Conservation (phyloP, 2,113 vertebrate species). For the Hyperoodon ampullatus region DNA sequence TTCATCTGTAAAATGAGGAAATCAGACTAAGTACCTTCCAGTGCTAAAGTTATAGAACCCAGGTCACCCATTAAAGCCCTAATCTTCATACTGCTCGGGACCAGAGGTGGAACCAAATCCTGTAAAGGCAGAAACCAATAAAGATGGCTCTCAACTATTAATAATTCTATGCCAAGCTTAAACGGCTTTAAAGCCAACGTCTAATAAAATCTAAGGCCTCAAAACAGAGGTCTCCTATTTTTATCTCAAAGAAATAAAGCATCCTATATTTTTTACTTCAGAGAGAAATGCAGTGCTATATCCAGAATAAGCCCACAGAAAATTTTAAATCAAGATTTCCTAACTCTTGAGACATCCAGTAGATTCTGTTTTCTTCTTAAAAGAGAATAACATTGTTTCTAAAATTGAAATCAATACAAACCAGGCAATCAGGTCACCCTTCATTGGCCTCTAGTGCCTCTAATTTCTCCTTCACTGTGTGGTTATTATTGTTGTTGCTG, state of each 20-base stretch:
- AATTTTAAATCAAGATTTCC: conserved; percentile 41
- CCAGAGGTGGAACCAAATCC: not conserved
- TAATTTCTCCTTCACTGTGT: not conserved
- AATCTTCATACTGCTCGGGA: not conserved
- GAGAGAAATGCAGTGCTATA: not conserved
- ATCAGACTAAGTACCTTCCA: conserved; percentile 4
- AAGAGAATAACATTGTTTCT: conserved; percentile 34
- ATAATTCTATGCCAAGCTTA: not conserved
- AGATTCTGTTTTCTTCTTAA: conserved; percentile 51
- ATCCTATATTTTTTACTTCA: not conserved
- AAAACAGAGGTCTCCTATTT: conserved; percentile 21
- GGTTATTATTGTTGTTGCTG: not conserved
- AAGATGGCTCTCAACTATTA: not conserved
- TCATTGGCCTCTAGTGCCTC: not conserved
- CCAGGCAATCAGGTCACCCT: conserved; percentile 22
- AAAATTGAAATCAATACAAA: conserved; percentile 62
- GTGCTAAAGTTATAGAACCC: not conserved
- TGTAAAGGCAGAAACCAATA: not conserved
- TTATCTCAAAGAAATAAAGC: conserved; percentile 45
- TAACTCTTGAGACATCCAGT: conserved; percentile 19
- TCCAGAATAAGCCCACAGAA: not conserved
- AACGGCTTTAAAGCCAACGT: conserved; percentile 7
- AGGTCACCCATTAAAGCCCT: not conserved
- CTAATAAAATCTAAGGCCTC: conserved; percentile 10
- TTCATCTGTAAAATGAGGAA: conserved; percentile 35